Evolutionary conservation across 92 coral and sea anemone genomes (phyloP).

Genomic region (Siderastrea radians): DNA sequence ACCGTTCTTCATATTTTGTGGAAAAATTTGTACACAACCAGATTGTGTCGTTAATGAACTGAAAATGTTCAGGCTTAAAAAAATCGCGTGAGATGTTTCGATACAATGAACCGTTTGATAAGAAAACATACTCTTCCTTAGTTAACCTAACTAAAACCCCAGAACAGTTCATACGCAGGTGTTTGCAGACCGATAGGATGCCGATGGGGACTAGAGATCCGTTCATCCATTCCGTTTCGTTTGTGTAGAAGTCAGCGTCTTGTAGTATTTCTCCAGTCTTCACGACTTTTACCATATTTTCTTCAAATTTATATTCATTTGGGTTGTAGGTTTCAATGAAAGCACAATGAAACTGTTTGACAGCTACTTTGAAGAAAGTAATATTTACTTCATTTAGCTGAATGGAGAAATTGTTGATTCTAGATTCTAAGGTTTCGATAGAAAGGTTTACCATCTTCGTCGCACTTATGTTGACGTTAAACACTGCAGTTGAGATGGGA

Average conservation of each 20-base stretch:
- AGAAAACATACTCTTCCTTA: slow-evolving; percentile 40
- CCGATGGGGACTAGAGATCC: slow-evolving; percentile 20
- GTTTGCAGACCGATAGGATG: slow-evolving; percentile 13
- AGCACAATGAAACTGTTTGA: slow-evolving; percentile 25
- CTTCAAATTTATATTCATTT: neutral
- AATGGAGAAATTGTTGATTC: neutral
- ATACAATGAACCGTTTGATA: slow-evolving; percentile 59
- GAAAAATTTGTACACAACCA: slow-evolving; percentile 41
- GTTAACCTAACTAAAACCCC: slow-evolving; percentile 17
- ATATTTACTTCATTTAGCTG: slow-evolving; percentile 3
- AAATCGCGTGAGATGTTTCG: slow-evolving; percentile 38
- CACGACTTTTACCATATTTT: neutral
- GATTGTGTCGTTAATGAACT: slow-evolving; percentile 26
- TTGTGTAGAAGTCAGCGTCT: slow-evolving; percentile 4
- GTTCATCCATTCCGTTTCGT: slow-evolving; percentile 14
- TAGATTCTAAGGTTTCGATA: neutral
- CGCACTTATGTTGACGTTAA: neutral
- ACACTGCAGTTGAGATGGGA: neutral
- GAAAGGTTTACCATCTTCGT: neutral
- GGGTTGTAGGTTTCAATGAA: neutral
- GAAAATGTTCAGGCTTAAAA: slow-evolving; percentile 45
- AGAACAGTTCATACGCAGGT: neutral
- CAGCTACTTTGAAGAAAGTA: slow-evolving; percentile 27
- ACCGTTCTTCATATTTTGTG: neutral
- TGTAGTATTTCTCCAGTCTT: slow-evolving; percentile 4